phyloP scores from a whole-genome alignment of 1,140 invertebrate species.

The Diorhabda elongata region DNA sequence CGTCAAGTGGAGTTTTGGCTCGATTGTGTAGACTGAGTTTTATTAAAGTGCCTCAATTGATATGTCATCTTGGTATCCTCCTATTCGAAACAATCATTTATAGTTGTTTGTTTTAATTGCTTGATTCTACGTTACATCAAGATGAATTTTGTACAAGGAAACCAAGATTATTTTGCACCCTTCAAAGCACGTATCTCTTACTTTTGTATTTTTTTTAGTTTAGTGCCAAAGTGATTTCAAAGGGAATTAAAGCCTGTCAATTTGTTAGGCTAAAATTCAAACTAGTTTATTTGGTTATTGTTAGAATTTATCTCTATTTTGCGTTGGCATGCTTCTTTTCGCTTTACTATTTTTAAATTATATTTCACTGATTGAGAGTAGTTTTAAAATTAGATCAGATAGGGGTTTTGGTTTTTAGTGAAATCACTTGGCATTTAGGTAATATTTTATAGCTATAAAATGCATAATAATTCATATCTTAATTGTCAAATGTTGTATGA shows the following conservation, averaged over 20 bases:
- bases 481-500: too few relatives aligned
- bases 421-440: neutral
- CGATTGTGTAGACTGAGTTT: conserved; percentile 28
- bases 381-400: too few relatives aligned
- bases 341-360: neutral
- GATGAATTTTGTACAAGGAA: conserved; percentile 37
- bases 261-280: too few relatives aligned
- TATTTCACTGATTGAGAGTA: too few relatives aligned
- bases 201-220: conserved; percentile 14
- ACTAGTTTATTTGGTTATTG: neutral
- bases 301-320: neutral
- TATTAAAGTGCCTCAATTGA: conserved; percentile 26
- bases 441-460: too few relatives aligned
- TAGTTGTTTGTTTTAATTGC: conserved; percentile 19
- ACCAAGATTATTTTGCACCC: conserved; percentile 34
- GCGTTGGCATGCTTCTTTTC: neutral
- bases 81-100: conserved; percentile 12
- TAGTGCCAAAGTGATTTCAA: conserved; percentile 34
- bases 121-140: conserved; percentile 17
- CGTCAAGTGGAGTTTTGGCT: conserved; percentile 23
- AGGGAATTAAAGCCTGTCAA: conserved; percentile 9
- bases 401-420: neutral
- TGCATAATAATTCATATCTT: too few relatives aligned
- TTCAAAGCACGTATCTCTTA: conserved; percentile 36
- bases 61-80: conserved; percentile 21